These are phyloP conservation scores for Tachuris rubrigastra DNA, from an alignment of 2,113 vertebrate species.

Conservation along the genomic window DNA sequence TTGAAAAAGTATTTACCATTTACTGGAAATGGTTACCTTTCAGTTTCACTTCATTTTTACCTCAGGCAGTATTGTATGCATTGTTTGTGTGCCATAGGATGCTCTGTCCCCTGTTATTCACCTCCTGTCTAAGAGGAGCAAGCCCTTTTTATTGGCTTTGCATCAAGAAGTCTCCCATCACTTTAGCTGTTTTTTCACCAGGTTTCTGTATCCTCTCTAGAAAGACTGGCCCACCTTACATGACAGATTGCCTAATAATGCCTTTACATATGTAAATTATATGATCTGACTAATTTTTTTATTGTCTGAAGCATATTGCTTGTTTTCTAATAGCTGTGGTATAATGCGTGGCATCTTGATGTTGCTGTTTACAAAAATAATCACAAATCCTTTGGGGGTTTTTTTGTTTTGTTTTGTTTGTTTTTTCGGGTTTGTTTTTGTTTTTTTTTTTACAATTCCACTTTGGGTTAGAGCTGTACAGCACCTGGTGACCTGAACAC, in stretches of 20 bases:
- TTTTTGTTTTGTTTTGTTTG: no score
- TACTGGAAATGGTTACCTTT: not conserved
- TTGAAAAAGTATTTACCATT: not conserved
- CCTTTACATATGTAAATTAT: not conserved
- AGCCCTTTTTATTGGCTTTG: not conserved
- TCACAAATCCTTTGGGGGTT: not conserved
- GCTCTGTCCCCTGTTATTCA: not conserved
- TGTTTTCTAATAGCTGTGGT: not conserved
- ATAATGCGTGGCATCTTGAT: not conserved
- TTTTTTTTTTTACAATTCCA: not conserved
- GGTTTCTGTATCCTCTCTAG: not conserved
- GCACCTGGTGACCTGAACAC: accelerated
- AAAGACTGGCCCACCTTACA: not conserved
- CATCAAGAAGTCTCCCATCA: not conserved
- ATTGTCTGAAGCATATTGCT: not conserved
- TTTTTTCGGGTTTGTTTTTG: not conserved
- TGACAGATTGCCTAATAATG: not conserved
- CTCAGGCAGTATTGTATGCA: not conserved
- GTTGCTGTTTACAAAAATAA: not conserved
- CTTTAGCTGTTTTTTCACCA: not conserved
- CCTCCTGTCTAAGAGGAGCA: not conserved
- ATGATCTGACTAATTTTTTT: not conserved
- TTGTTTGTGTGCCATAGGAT: not conserved
- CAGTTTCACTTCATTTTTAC: conserved; percentile 15
- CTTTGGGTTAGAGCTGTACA: not conserved